A percentile compares a stretch with the other conserved stretches of the same genome.
phyloP scores from a whole-genome alignment of 2,797 vertebrate species.

The Tragopan temminckii region DNA sequence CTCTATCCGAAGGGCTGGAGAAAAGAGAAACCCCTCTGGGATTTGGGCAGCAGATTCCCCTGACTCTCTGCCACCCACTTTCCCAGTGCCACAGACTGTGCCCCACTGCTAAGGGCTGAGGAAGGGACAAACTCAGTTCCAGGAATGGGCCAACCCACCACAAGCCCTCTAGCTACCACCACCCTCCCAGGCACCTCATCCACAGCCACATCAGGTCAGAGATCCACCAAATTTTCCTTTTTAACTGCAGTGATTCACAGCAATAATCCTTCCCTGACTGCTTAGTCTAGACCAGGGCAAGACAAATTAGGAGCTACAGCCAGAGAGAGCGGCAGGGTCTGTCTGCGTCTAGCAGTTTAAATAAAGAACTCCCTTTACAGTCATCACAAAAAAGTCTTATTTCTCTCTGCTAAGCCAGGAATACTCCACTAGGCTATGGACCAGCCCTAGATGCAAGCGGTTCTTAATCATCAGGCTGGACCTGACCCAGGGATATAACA shows the following conservation, averaged over 20 bases:
- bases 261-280: slow-evolving; percentile 33
- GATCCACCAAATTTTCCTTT: not conserved
- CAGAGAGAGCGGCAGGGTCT: slow-evolving; percentile 9
- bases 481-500: not conserved
- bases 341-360: not conserved
- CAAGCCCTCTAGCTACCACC: not conserved
- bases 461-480: slow-evolving; percentile 32
- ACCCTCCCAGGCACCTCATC: not conserved
- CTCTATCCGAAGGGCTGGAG: not conserved
- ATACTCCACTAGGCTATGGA: not conserved
- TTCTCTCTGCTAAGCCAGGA: slow-evolving; percentile 23
- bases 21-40: not conserved
- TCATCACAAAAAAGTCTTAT: not conserved
- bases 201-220: not conserved
- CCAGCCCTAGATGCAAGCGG: not conserved
- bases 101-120: accelerated
- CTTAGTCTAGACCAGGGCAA: not conserved
- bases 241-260: not conserved
- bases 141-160: accelerated
- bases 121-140: not conserved
- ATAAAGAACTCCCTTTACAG: slow-evolving; percentile 40
- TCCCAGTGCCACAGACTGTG: not conserved
- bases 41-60: accelerated
- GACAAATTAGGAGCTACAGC: slow-evolving; percentile 25
- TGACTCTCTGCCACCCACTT: not conserved